phyloP scores from a whole-genome alignment of 2,888 invertebrate genomes.

The Lottia gigantea region DNA sequence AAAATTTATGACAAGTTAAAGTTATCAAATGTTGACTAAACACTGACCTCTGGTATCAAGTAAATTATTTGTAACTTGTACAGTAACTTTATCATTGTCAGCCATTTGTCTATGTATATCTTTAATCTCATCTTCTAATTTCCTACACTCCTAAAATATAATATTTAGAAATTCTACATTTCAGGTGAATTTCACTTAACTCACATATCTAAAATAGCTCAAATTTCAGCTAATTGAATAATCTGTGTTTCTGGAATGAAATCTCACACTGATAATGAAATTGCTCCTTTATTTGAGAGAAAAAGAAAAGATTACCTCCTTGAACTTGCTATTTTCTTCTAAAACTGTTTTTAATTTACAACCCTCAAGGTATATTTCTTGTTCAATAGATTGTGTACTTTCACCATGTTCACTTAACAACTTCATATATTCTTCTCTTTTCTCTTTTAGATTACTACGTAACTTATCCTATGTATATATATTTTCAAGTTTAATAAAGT shows the following conservation, averaged over 20 bases:
- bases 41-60: neutral
- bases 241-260: too few species aligned
- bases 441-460: slow-evolving; percentile 45
- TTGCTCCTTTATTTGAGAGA: too few species aligned
- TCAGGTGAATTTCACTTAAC: too few species aligned
- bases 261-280: too few species aligned
- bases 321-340: slow-evolving; percentile 58
- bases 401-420: slow-evolving; percentile 54
- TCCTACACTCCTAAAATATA: slow-evolving; percentile 40
- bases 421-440: slow-evolving; percentile 44
- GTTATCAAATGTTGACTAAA: neutral
- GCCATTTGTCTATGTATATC: slow-evolving; percentile 48
- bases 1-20: too few species aligned
- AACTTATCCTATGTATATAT: slow-evolving; percentile 39
- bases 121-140: slow-evolving; percentile 42
- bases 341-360: slow-evolving; percentile 58
- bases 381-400: slow-evolving; percentile 51
- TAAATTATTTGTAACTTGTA: neutral
- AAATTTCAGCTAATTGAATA: too few species aligned
- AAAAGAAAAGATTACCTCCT: slow-evolving; percentile 41
- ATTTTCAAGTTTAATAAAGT: too few species aligned
- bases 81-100: slow-evolving; percentile 46
- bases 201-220: too few species aligned
- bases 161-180: neutral
- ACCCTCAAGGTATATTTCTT: slow-evolving; percentile 53